These are phyloP conservation scores for Paralichthys olivaceus DNA, from an alignment of 2,113 vertebrate genomes.

Conservation along the genomic window DNA sequence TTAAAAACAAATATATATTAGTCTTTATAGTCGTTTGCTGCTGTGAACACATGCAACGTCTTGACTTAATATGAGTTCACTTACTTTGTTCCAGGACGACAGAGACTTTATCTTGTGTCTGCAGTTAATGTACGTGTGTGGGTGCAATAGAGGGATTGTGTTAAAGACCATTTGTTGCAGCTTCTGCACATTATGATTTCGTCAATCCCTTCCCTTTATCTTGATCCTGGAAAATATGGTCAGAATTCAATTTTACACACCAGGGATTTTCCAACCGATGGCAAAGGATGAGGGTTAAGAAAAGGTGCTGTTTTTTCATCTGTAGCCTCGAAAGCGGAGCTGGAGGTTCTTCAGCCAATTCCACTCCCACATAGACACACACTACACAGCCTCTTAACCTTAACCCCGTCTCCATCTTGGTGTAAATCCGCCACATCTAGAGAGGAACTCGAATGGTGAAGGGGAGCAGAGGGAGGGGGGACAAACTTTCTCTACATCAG, in stretches of 20 bases:
- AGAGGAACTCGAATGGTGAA: slow-evolving; percentile 34
- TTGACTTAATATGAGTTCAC: slow-evolving; percentile 42
- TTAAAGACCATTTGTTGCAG: slow-evolving; percentile 17
- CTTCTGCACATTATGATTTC: slow-evolving; percentile 28
- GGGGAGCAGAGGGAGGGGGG: neutral
- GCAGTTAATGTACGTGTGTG: slow-evolving; percentile 9
- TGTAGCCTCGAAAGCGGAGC: slow-evolving; percentile 34
- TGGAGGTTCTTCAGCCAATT: slow-evolving; percentile 29
- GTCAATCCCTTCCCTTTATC: slow-evolving; percentile 40
- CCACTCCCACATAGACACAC: neutral
- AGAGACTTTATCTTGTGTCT: slow-evolving; percentile 20
- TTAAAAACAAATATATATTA: too few species aligned
- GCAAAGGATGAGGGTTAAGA: slow-evolving; percentile 48
- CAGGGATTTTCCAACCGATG: slow-evolving; percentile 70
- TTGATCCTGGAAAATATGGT: slow-evolving; percentile 53
- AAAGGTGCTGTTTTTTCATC: slow-evolving; percentile 44
- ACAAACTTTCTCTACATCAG: neutral
- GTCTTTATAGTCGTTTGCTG: slow-evolving; percentile 7
- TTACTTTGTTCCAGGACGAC: slow-evolving; percentile 47
- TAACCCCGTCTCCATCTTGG: too few species aligned
- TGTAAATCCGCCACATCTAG: slow-evolving; percentile 35
- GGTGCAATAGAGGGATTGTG: neutral
- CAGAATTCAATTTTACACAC: slow-evolving; percentile 78
- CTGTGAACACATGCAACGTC: slow-evolving; percentile 6
- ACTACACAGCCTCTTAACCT: slow-evolving; percentile 26